phyloP scores from a whole-genome alignment of 2,888 invertebrate species.

The Machimus rusticus region DNA sequence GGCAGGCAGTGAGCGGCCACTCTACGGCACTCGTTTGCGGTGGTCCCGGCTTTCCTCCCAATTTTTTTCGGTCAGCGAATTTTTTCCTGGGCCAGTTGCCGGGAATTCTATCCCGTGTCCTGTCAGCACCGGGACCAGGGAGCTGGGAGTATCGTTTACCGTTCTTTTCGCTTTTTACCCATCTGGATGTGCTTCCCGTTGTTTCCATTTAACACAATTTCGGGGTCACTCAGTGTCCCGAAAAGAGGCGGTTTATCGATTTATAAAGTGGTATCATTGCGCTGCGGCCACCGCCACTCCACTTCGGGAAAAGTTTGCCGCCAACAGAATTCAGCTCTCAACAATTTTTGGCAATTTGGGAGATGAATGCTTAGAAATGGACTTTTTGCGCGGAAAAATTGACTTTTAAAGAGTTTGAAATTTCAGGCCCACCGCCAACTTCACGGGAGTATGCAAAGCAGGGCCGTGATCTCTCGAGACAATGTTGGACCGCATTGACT shows the following conservation, averaged over 20 bases:
- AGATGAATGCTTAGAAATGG: not conserved
- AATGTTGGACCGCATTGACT: not conserved
- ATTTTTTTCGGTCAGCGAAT: constrained; percentile 25
- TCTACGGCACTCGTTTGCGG: not conserved
- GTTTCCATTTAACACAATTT: constrained; percentile 13
- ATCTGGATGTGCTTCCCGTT: not conserved
- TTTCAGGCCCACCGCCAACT: not conserved
- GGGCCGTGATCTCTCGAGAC: not conserved
- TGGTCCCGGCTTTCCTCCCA: not conserved
- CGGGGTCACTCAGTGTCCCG: constrained; percentile 3
- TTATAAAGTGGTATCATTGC: constrained; percentile 26
- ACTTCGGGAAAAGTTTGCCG: not conserved
- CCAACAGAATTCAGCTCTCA: not conserved
- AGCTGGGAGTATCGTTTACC: constrained; percentile 9
- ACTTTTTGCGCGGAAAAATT: constrained; percentile 11
- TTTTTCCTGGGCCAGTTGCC: not conserved
- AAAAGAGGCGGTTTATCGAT: constrained; percentile 4
- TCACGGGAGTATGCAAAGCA: not conserved
- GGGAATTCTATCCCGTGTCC: constrained; percentile 1
- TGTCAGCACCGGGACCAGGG: not conserved
- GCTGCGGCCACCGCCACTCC: not conserved
- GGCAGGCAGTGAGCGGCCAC: not conserved
- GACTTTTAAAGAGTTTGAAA: constrained; percentile 17
- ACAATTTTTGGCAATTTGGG: not conserved
- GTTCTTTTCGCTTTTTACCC: not conserved